A percentile compares a stretch with the other conserved stretches of the same genome.
Evolutionary conservation across 2,888 invertebrate species (phyloP).

Genomic region (Oscheius myriophilus): DNA sequence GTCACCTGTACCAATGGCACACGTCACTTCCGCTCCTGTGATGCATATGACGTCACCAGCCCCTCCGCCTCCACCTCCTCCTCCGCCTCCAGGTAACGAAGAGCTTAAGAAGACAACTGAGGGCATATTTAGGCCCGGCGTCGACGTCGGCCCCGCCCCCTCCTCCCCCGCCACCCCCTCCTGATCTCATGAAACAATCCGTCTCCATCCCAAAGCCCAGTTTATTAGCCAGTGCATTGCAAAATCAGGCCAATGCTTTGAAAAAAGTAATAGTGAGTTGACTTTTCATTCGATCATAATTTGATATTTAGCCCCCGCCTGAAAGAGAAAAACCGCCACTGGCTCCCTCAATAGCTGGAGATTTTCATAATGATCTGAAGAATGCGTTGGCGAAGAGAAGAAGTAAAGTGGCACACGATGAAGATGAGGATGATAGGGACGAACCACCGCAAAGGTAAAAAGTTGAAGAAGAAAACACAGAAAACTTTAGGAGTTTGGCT

Average conservation of each 20-base stretch:
- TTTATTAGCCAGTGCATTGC: conserved; percentile 25
- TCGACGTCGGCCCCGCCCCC: conserved; percentile 36
- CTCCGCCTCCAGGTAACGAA: conserved; percentile 29
- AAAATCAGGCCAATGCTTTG: conserved; percentile 25
- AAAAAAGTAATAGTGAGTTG: conserved; percentile 26
- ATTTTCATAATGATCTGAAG: conserved; percentile 69
- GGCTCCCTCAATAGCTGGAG: conserved; percentile 38
- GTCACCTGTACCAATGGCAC: conserved; percentile 7
- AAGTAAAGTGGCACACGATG: conserved; percentile 63
- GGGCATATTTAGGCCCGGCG: not conserved
- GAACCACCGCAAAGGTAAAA: not conserved
- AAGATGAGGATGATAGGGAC: conserved; percentile 61
- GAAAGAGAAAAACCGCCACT: conserved; percentile 22
- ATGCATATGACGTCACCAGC: conserved; percentile 39
- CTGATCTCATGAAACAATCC: conserved; percentile 38
- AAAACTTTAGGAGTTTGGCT: conserved; percentile 53
- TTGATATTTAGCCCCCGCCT: conserved; percentile 13
- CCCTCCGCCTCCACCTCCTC: conserved; percentile 71
- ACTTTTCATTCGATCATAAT: not conserved
- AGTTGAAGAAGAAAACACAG: not conserved
- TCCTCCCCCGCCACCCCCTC: conserved; percentile 56
- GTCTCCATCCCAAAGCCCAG: conserved; percentile 11
- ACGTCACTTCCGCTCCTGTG: conserved; percentile 18
- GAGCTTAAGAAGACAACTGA: too few species aligned
- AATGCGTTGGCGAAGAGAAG: conserved; percentile 69